Evolutionary conservation across 2,113 vertebrate species (phyloP).

Genomic region (Ceyx margarethae): DNA sequence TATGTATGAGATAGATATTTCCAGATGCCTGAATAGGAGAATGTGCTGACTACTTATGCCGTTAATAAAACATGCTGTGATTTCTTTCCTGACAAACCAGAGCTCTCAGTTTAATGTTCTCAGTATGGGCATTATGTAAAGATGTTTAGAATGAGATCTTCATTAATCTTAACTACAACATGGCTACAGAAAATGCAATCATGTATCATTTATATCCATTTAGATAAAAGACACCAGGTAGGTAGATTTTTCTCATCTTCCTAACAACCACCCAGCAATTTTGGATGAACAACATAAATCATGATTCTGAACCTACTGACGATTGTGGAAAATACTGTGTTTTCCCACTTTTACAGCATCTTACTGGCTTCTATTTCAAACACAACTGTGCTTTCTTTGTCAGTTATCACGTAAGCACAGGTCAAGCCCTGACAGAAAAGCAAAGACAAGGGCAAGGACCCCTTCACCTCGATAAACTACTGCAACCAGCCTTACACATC

Average conservation of each 20-base stretch:
- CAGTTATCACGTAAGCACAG: neutral
- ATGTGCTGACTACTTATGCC: conserved; percentile 33
- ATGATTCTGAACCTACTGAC: neutral
- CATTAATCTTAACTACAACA: neutral
- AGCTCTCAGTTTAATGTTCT: neutral
- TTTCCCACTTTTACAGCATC: neutral
- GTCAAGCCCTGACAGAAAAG: neutral
- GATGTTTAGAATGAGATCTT: neutral
- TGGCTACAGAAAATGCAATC: neutral
- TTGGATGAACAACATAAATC: neutral
- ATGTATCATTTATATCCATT: neutral
- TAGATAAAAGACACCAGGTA: neutral
- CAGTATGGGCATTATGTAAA: conserved; percentile 17
- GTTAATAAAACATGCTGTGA: conserved; percentile 45
- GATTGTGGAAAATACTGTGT: neutral
- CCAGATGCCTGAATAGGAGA: conserved; percentile 50
- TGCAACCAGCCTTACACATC: neutral
- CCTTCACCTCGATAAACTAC: neutral
- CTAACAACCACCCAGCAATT: neutral
- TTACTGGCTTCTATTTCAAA: neutral
- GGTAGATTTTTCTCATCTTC: neutral
- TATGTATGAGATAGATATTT: conserved; percentile 57
- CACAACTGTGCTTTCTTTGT: neutral
- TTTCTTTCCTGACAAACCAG: conserved; percentile 21
- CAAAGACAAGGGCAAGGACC: neutral